These are phyloP conservation scores for Rhinichthys osculus DNA, from an alignment of 2,797 vertebrate genomes.

Conservation along the genomic window DNA sequence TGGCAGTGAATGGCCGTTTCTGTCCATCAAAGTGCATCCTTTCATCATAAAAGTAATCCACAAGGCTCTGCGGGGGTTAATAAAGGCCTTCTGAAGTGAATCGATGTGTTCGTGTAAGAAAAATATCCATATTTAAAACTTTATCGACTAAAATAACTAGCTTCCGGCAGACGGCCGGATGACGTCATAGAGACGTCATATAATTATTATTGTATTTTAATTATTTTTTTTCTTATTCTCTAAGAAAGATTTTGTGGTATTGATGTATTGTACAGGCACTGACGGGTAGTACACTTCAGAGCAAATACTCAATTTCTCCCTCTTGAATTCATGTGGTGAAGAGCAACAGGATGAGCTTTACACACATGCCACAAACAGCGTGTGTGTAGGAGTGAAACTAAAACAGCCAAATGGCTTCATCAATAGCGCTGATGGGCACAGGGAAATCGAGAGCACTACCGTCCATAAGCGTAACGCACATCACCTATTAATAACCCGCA, in stretches of 20 bases:
- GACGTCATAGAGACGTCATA: too few relatives aligned
- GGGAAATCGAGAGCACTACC: constrained; percentile 34
- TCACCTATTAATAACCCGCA: constrained; percentile 20
- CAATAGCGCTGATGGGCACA: constrained; percentile 23
- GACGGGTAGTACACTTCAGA: background rate
- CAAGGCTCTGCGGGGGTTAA: too few relatives aligned
- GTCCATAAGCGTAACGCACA: background rate
- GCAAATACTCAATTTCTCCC: background rate
- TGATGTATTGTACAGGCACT: background rate
- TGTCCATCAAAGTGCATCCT: too few relatives aligned
- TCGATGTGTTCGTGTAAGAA: too few relatives aligned
- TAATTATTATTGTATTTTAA: background rate
- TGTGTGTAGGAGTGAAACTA: constrained; percentile 37
- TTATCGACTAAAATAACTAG: too few relatives aligned
- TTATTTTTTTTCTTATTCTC: background rate
- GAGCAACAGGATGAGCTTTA: constrained; percentile 19
- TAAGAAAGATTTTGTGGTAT: background rate
- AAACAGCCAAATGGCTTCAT: constrained; percentile 42
- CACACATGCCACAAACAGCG: constrained; percentile 27
- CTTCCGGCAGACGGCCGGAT: too few relatives aligned
- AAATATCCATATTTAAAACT: too few relatives aligned
- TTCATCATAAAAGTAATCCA: too few relatives aligned
- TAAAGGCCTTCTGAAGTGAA: too few relatives aligned
- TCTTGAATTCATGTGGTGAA: constrained; percentile 19
- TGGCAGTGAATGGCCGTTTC: too few relatives aligned